Evolutionary conservation across 2,113 vertebrate genomes (phyloP), one percentile per base, ranked within the genome.

Genomic region (Boleophthalmus pectinirostris): DNA sequence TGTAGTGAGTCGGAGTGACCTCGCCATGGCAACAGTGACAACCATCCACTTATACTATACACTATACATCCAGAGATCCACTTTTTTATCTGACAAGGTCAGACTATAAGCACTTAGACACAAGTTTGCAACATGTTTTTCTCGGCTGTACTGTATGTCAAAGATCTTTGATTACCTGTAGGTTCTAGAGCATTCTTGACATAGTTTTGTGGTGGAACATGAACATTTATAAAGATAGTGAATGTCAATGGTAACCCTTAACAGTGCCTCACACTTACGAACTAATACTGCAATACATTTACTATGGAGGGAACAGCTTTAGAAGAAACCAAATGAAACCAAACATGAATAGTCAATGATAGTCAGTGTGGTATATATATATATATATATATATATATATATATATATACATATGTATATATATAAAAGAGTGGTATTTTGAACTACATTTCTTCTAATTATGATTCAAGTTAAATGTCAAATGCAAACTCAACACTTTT

Each of bases 1-100:
- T 73, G 63, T 12, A 53, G 71, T 58, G 29, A 67, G 29, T 75
- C 43, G 10, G 8, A 15, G 21, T 85, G 83, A 87, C 73, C 75
- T 68, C 57, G 72, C 13, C 65, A 56, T 75, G 69, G 54, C 78
- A 56, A 12, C 49, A 64, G 75, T 78, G 74, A 88, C 60, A 73
- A 56, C 69, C 76, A 74, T 80, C 73, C 76, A 83, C 84, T 69
- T 74, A 65, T 35, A 67, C 63, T 74, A 74, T 46, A 66, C 56
- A 66, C 65, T 74, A 68, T 68, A 21, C 29, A 61, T 23, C 15
- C 49, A 21, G 11, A 54, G 60, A 61, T 68, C 60, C 81, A 75
- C 78, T 61, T 35, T 51, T 66, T 45, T 46, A 18, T 57, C 33
- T 56, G 66, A 77, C 29, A 79, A 77, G 54, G 14, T 54, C 47